Conservation (phyloP, 2,888 invertebrate genomes). For the Troides oblongomaculatus region DNA sequence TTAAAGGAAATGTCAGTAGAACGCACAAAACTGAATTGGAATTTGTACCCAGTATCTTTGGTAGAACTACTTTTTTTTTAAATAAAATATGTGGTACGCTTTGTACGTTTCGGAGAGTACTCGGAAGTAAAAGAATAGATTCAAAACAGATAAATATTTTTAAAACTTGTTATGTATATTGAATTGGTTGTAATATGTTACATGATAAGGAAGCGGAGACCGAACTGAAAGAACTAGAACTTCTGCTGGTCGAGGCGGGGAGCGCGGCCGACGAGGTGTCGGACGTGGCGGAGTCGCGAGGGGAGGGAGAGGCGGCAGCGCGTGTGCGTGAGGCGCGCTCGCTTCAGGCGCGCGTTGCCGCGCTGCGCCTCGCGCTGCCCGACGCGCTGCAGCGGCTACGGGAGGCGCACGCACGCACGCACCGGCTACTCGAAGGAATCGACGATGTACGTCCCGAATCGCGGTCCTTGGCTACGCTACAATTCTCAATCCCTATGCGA, state of each 20-base stretch:
- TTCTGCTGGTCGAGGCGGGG: slow-evolving; percentile 81
- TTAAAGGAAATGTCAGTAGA: too few relatives aligned
- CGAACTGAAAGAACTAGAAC: slow-evolving; percentile 72
- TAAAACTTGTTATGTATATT: too few relatives aligned
- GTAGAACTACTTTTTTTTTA: too few relatives aligned
- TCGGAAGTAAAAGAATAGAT: too few relatives aligned
- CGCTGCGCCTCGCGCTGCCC: slow-evolving; percentile 37
- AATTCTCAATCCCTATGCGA: neutral
- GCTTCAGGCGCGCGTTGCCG: slow-evolving; percentile 46
- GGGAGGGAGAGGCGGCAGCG: slow-evolving; percentile 1
- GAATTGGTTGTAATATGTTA: too few relatives aligned
- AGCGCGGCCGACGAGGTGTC: slow-evolving; percentile 49
- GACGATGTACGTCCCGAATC: slow-evolving; percentile 35
- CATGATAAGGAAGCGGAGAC: slow-evolving; percentile 8
- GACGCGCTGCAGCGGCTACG: slow-evolving; percentile 70
- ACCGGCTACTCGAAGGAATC: slow-evolving; percentile 60
- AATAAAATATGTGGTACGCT: too few relatives aligned
- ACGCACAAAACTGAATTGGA: too few relatives aligned
- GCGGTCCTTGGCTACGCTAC: neutral
- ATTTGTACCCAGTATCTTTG: too few relatives aligned
- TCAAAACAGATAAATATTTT: too few relatives aligned
- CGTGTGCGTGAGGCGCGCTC: slow-evolving; percentile 54
- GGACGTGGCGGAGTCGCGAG: slow-evolving; percentile 72
- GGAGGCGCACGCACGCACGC: slow-evolving; percentile 76
- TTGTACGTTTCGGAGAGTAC: too few relatives aligned